Percentiles rank a stretch among this genome's conserved stretches.
These are phyloP conservation scores for Chelonus formosanus DNA, from an alignment of 2,888 invertebrate species.

Conservation along the genomic window DNA sequence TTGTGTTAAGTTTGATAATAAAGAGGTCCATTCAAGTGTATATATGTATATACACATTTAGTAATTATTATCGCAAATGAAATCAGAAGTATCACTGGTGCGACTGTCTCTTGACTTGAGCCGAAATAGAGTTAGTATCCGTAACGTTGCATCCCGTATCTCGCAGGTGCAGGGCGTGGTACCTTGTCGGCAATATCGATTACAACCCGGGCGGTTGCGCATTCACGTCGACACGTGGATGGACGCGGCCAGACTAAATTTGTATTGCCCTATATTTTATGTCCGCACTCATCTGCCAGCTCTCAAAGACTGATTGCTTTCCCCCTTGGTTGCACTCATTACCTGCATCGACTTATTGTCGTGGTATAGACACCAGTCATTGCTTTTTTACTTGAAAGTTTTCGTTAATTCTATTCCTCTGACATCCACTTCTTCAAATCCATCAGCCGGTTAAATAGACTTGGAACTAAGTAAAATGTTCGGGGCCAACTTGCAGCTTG, in stretches of 20 bases:
- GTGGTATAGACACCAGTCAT: neutral
- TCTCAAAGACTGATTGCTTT: conserved; percentile 64
- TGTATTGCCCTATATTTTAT: conserved; percentile 64
- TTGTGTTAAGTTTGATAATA: too few relatives aligned
- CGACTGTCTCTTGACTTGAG: conserved; percentile 6
- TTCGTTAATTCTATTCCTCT: too few relatives aligned
- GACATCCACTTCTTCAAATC: too few relatives aligned
- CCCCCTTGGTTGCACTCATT: conserved; percentile 33
- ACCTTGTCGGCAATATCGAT: conserved; percentile 65
- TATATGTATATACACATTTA: too few relatives aligned
- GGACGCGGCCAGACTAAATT: conserved; percentile 61
- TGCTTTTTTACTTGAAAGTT: neutral
- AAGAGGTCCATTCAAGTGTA: too few relatives aligned
- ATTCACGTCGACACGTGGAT: conserved; percentile 64
- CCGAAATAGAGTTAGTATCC: conserved; percentile 43
- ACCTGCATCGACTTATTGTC: neutral
- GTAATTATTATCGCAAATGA: too few relatives aligned
- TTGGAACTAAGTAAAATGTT: too few relatives aligned
- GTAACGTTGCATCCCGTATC: conserved; percentile 57
- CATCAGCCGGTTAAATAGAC: neutral
- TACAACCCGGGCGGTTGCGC: conserved; percentile 64
- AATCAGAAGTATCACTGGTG: neutral
- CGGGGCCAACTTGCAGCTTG: too few relatives aligned
- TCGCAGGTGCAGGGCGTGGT: conserved; percentile 64
- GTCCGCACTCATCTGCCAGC: conserved; percentile 61